A percentile compares a stretch with the other conserved stretches of the same genome.
Conservation (phyloP, 2,888 invertebrate genomes). For the Kryphioiulus occultus region DNA sequence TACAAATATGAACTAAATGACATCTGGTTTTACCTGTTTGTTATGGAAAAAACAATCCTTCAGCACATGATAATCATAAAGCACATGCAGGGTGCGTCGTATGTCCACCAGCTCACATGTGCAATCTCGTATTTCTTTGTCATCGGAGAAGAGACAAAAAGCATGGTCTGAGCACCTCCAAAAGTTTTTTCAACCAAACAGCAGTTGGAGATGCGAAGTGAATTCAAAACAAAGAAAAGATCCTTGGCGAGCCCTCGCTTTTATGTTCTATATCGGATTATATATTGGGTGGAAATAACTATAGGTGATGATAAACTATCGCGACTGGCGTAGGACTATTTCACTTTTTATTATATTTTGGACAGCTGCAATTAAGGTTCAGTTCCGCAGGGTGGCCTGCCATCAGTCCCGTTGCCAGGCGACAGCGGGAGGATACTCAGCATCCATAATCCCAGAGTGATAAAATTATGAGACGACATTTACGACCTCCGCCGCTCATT, state of each 20-base stretch:
- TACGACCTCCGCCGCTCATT: slow-evolving; percentile 44
- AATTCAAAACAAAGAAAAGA: background rate
- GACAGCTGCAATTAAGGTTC: slow-evolving; percentile 44
- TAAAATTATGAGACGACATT: slow-evolving; percentile 45
- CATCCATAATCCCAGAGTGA: slow-evolving; percentile 43
- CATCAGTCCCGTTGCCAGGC: slow-evolving; percentile 24
- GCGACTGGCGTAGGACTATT: slow-evolving; percentile 39
- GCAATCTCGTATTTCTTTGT: background rate
- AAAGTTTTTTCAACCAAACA: background rate
- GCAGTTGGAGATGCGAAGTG: background rate
- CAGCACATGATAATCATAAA: no score
- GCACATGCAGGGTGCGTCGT: background rate
- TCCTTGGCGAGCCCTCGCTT: background rate
- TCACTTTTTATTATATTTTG: slow-evolving; percentile 42
- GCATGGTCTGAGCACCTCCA: background rate
- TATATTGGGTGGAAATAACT: slow-evolving; percentile 35
- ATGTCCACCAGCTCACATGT: background rate
- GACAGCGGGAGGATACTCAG: slow-evolving; percentile 9
- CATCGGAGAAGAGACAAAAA: background rate
- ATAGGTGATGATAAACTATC: slow-evolving; percentile 35
- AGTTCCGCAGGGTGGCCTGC: background rate
- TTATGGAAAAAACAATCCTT: no score
- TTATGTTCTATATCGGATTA: slow-evolving; percentile 6
- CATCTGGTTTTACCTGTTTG: no score
- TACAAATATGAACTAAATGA: no score